A percentile compares a stretch with the other conserved stretches of the same genome.
Conservation (phyloP, 2,888 invertebrate genomes). For the Cryptocephalus moraei region DNA sequence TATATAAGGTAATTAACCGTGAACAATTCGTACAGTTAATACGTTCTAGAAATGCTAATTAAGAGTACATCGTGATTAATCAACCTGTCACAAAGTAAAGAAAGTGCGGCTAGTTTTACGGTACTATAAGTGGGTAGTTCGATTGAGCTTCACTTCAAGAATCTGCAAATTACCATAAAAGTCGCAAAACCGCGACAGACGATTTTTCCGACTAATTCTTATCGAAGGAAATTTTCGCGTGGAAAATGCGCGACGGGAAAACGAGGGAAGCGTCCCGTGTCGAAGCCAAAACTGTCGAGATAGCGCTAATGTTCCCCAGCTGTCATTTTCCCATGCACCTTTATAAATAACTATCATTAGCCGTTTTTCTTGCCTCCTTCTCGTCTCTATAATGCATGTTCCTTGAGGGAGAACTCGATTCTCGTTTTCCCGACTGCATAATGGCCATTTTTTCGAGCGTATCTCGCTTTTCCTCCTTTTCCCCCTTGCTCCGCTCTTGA, state of each 20-base stretch:
- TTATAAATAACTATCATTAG: constrained; percentile 38
- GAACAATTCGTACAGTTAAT: too few relatives aligned
- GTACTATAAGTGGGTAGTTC: too few relatives aligned
- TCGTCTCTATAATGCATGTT: constrained; percentile 11
- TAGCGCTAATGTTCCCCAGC: constrained; percentile 34
- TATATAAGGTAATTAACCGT: too few relatives aligned
- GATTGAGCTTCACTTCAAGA: too few relatives aligned
- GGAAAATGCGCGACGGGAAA: neutral
- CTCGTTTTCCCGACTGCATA: neutral
- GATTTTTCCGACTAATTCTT: too few relatives aligned
- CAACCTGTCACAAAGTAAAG: too few relatives aligned
- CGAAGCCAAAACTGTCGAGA: constrained; percentile 23
- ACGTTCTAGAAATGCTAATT: too few relatives aligned
- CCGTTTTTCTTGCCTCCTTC: constrained; percentile 15
- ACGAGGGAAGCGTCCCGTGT: neutral
- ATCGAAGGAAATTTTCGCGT: neutral
- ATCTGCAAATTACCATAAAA: too few relatives aligned
- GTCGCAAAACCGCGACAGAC: too few relatives aligned
- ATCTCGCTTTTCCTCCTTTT: neutral
- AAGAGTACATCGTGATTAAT: too few relatives aligned
- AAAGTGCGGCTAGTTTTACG: too few relatives aligned
- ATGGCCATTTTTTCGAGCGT: neutral
- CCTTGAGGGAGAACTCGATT: constrained; percentile 9
- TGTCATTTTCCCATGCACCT: constrained; percentile 33
- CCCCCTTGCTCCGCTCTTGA: too few relatives aligned